Percentiles rank a stretch among this genome's conserved stretches.
These are phyloP conservation scores for Tarsius wallacei DNA, from an alignment of 2,797 vertebrate genomes.

Conservation along the genomic window DNA sequence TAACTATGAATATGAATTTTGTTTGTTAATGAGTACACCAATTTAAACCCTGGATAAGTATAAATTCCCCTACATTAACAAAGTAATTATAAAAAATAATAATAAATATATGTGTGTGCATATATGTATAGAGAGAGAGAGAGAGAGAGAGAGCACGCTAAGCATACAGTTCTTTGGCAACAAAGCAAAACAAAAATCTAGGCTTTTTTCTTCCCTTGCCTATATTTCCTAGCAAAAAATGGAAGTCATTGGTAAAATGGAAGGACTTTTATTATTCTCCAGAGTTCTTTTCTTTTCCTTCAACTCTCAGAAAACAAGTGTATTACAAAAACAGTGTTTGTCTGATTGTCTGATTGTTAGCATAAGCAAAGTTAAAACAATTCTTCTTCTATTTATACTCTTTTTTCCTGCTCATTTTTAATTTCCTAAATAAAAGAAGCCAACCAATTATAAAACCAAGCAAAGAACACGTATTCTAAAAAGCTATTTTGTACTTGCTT, in stretches of 20 bases:
- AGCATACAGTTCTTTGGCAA: neutral
- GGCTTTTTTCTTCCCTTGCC: neutral
- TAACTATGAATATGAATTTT: constrained; percentile 64
- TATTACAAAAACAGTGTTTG: neutral
- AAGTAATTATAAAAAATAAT: neutral
- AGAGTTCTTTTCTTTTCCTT: neutral
- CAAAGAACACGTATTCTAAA: neutral
- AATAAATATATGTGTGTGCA: neutral
- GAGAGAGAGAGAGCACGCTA: no score
- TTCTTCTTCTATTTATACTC: neutral
- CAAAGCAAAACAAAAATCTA: neutral
- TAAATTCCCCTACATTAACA: neutral
- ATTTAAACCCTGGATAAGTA: constrained; percentile 48
- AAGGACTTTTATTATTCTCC: neutral
- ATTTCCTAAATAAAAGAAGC: neutral
- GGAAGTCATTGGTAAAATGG: neutral
- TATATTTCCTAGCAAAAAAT: neutral
- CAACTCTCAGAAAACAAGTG: neutral
- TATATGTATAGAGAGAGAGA: neutral
- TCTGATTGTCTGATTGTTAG: neutral
- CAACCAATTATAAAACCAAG: neutral
- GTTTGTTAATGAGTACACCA: constrained; percentile 57
- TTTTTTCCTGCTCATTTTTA: neutral
- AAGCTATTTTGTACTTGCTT: neutral
- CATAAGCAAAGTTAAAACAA: neutral